Evolutionary conservation across 1,140 invertebrate species (phyloP).

Genomic region (Lasioglossum albipes): DNA sequence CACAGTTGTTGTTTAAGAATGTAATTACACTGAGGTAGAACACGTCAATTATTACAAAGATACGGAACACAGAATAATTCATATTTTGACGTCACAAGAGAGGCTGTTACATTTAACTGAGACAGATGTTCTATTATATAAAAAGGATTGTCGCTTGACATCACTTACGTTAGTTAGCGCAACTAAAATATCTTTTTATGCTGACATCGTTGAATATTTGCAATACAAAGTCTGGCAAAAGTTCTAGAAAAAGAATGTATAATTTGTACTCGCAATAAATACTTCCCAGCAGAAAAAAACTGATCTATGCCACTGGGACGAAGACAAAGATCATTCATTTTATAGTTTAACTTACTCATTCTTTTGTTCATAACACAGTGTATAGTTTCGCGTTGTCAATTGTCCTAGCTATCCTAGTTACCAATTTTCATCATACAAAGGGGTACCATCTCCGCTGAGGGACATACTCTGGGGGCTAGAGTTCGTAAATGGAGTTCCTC

Average conservation of each 20-base stretch:
- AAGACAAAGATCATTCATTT: not conserved
- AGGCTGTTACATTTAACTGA: not conserved
- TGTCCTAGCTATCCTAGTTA: slow-evolving; percentile 6
- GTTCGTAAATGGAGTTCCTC: slow-evolving; percentile 89
- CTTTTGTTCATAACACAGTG: not conserved
- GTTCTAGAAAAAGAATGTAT: slow-evolving; percentile 6
- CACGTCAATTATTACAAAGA: slow-evolving; percentile 9
- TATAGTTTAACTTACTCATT: not conserved
- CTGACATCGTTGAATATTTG: not conserved
- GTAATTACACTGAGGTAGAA: slow-evolving; percentile 41
- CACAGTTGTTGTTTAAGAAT: not conserved
- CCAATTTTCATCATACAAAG: slow-evolving; percentile 92
- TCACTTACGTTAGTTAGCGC: not conserved
- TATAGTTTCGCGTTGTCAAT: slow-evolving; percentile 19
- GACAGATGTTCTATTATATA: slow-evolving; percentile 1
- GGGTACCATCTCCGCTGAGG: slow-evolving; percentile 91
- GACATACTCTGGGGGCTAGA: slow-evolving; percentile 93
- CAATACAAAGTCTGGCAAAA: slow-evolving; percentile 6
- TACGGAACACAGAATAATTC: not conserved
- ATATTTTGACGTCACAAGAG: not conserved
- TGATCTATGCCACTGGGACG: not conserved
- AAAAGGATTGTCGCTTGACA: not conserved
- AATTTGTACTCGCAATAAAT: slow-evolving; percentile 32
- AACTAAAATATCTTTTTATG: not conserved
- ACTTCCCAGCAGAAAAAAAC: not conserved